These are phyloP conservation scores for Himalopsyche japonica DNA, from an alignment of 2,888 invertebrate genomes.

Conservation along the genomic window DNA sequence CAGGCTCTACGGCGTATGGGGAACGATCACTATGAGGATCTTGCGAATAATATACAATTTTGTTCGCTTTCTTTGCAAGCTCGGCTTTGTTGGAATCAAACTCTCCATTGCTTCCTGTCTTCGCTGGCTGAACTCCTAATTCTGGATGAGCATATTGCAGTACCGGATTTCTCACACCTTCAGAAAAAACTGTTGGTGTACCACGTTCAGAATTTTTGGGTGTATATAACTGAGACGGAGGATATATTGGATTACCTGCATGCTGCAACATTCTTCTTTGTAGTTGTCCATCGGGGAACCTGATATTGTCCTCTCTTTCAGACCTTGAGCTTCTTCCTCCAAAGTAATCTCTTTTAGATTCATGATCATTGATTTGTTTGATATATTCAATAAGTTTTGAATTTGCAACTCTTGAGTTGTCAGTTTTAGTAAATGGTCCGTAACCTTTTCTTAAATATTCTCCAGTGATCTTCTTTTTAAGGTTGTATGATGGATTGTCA, in stretches of 20 bases:
- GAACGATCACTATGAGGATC: constrained; percentile 62
- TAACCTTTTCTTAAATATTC: constrained; percentile 56
- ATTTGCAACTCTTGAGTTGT: constrained; percentile 62
- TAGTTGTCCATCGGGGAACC: constrained; percentile 60
- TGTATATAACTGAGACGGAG: constrained; percentile 68
- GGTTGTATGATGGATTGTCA: constrained; percentile 50
- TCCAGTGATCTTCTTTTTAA: constrained; percentile 55
- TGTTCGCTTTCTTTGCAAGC: constrained; percentile 48
- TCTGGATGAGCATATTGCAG: constrained; percentile 81
- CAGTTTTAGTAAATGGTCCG: constrained; percentile 67
- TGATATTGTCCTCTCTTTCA: constrained; percentile 55
- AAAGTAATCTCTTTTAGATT: constrained; percentile 64
- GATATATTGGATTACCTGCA: constrained; percentile 66
- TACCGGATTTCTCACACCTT: constrained; percentile 74
- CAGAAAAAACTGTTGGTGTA: constrained; percentile 65
- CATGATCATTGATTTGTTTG: constrained; percentile 68
- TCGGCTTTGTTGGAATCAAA: constrained; percentile 42
- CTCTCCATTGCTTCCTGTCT: constrained; percentile 53
- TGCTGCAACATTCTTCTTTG: constrained; percentile 74
- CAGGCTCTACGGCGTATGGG: constrained; percentile 56
- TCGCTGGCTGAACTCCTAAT: constrained; percentile 75
- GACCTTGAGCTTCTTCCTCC: constrained; percentile 58
- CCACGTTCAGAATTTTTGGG: constrained; percentile 59
- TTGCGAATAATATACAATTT: constrained; percentile 58
- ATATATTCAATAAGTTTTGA: constrained; percentile 68